phyloP scores from a whole-genome alignment of 2,888 invertebrate genomes.

The Oscheius sp. region DNA sequence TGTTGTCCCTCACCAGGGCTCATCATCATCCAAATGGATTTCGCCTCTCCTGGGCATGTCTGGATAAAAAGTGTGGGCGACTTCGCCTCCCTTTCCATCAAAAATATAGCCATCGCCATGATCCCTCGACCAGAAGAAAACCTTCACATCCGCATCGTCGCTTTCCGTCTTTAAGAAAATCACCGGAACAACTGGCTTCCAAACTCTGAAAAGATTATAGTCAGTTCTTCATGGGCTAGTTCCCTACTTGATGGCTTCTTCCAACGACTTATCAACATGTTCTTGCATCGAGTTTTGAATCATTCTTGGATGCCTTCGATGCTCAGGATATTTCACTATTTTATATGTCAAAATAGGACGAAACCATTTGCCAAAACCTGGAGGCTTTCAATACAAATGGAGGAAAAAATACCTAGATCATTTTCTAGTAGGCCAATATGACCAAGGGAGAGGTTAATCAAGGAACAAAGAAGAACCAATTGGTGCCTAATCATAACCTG shows the following conservation, averaged over 20 bases:
- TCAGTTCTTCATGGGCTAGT: no score
- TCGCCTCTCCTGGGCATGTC: slow-evolving; percentile 73
- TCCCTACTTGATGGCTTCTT: slow-evolving; percentile 19
- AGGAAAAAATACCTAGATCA: not conserved
- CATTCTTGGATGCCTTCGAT: slow-evolving; percentile 12
- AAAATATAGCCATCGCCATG: slow-evolving; percentile 60
- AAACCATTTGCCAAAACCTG: slow-evolving; percentile 31
- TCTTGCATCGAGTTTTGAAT: no score
- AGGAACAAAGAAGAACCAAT: not conserved
- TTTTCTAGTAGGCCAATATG: not conserved
- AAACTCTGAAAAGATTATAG: slow-evolving; percentile 21
- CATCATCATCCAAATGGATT: slow-evolving; percentile 94
- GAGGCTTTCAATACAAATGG: not conserved
- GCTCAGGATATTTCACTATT: slow-evolving; percentile 26
- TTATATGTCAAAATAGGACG: slow-evolving; percentile 20
- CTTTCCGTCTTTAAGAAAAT: not conserved
- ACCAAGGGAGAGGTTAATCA: not conserved
- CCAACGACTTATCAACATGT: no score
- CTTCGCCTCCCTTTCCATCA: slow-evolving; percentile 61
- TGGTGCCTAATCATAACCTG: slow-evolving; percentile 27
- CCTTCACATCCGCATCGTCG: slow-evolving; percentile 24
- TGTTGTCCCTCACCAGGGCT: slow-evolving; percentile 79
- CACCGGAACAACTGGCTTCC: slow-evolving; percentile 13
- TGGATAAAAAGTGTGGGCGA: slow-evolving; percentile 66
- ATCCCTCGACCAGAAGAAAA: slow-evolving; percentile 52